phyloP scores from a whole-genome alignment of 2,113 vertebrate species.

The Xiphorhynchus elegans region DNA sequence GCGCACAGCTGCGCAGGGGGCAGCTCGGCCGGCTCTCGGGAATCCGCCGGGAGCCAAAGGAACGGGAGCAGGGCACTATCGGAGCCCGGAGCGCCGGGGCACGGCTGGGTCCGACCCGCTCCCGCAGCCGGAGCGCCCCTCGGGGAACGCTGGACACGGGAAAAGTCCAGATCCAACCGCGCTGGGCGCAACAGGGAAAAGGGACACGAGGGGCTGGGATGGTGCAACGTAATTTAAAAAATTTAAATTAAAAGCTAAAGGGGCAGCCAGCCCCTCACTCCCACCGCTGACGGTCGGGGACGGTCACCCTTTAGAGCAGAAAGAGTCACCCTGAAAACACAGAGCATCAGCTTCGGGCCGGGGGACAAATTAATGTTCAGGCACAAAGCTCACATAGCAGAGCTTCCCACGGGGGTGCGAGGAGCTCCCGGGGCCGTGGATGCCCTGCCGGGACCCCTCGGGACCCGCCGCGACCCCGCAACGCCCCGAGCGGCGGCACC shows the following conservation, averaged over 20 bases:
- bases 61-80: not conserved
- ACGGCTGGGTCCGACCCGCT: too few relatives aligned
- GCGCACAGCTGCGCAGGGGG: not conserved
- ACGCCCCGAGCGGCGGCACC: not conserved
- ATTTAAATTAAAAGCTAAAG: not conserved
- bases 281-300: not conserved
- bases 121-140: not conserved
- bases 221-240: accelerated
- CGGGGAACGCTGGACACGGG: not conserved
- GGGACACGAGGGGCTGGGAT: not conserved
- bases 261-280: too few relatives aligned
- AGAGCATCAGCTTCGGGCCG: not conserved
- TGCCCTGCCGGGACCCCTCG: not conserved
- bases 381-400: not conserved
- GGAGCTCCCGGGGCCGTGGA: too few relatives aligned
- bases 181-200: not conserved
- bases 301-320: not conserved
- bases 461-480: not conserved
- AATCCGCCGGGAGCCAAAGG: accelerated
- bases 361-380: accelerated
- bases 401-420: not conserved
- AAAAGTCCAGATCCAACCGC: not conserved
- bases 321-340: accelerated
- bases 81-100: accelerated
- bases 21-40: not conserved